Evolutionary conservation across 2,113 vertebrate genomes (phyloP).

Genomic region (Odontesthes bonariensis): DNA sequence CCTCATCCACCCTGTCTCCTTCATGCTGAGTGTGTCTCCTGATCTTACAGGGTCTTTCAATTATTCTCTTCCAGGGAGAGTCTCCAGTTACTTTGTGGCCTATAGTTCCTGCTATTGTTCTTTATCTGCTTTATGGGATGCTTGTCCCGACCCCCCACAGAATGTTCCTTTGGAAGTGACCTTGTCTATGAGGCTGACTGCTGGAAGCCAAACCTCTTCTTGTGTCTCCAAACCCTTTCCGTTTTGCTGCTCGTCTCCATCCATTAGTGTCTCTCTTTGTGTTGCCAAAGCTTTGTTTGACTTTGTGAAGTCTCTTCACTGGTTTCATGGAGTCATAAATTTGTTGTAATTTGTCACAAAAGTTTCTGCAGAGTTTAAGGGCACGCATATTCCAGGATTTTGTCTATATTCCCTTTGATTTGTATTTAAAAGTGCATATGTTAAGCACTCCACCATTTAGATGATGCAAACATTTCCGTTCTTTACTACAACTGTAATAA

Average conservation of each 20-base stretch:
- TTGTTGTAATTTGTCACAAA: conserved; percentile 41
- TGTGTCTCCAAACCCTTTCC: conserved; percentile 77
- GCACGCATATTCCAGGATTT: conserved; percentile 23
- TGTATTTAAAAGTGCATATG: conserved; percentile 32
- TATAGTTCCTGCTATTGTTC: conserved; percentile 93
- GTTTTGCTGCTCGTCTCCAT: conserved; percentile 57
- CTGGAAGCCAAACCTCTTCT: conserved; percentile 60
- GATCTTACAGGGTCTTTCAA: conserved; percentile 71
- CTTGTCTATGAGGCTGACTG: conserved; percentile 77
- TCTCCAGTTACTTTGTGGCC: conserved; percentile 80
- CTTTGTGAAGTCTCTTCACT: conserved; percentile 10
- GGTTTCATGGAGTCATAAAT: conserved; percentile 18
- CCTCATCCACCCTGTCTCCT: conserved; percentile 63
- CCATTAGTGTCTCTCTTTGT: conserved; percentile 35
- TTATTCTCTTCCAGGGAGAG: conserved; percentile 85
- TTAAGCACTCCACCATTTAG: not conserved
- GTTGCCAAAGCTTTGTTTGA: conserved; percentile 37
- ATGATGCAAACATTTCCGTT: not conserved
- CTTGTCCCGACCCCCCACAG: conserved; percentile 79
- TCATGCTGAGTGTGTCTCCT: conserved; percentile 66
- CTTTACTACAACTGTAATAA: conserved; percentile 34
- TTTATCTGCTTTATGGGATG: conserved; percentile 89
- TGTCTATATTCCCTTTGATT: conserved; percentile 41
- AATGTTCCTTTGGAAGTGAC: conserved; percentile 80
- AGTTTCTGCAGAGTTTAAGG: conserved; percentile 34